Percentiles rank a stretch among this genome's conserved stretches.
These are phyloP conservation scores for Recurvirostra avosetta DNA, from an alignment of 2,113 vertebrate genomes.

Conservation along the genomic window DNA sequence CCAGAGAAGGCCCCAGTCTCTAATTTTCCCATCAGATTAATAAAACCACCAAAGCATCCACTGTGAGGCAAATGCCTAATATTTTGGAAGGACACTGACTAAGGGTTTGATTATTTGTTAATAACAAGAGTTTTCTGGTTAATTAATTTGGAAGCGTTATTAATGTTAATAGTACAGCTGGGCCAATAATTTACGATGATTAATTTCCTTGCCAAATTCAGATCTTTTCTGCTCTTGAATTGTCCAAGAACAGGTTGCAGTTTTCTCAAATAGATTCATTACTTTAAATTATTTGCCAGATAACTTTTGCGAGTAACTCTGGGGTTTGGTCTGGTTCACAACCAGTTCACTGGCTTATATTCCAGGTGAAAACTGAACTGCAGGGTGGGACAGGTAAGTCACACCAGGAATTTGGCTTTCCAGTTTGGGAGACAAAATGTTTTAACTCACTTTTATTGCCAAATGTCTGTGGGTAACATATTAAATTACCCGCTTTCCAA, in stretches of 20 bases:
- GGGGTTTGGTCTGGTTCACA: neutral
- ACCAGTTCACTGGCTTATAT: neutral
- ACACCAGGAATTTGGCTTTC: neutral
- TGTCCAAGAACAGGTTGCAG: neutral
- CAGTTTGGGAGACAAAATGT: neutral
- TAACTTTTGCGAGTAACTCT: neutral
- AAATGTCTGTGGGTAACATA: neutral
- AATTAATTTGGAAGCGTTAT: neutral
- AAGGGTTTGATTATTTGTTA: neutral
- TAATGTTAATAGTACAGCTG: neutral
- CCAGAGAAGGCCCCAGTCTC: neutral
- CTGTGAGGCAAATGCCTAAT: neutral
- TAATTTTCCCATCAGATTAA: neutral
- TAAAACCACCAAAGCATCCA: neutral
- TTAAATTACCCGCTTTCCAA: neutral
- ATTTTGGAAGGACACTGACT: neutral
- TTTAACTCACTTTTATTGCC: neutral
- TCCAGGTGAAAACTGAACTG: neutral
- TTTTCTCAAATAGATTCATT: neutral
- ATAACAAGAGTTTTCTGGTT: neutral
- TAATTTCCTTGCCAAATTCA: neutral
- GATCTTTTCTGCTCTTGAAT: neutral
- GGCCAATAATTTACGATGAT: neutral
- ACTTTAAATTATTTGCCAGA: neutral
- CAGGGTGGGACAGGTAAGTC: neutral